Conservation (phyloP, 2,797 vertebrate genomes). For the Notolepis coatsorum region DNA sequence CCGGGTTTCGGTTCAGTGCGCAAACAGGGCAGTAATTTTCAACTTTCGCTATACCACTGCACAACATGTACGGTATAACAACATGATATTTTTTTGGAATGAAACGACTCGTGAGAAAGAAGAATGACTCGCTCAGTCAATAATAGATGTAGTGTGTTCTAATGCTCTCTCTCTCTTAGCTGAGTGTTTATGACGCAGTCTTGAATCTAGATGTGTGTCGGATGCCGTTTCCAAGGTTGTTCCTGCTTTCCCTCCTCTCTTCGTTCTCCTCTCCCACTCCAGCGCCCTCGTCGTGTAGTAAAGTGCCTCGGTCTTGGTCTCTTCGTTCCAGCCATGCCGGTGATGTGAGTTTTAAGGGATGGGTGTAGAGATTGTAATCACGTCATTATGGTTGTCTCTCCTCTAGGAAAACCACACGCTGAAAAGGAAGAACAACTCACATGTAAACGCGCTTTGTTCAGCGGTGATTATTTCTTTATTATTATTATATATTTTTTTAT, state of each 20-base stretch:
- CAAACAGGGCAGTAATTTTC: slow-evolving; percentile 37
- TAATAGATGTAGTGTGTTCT: background rate
- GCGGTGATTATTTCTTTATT: background rate
- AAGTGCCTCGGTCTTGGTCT: slow-evolving; percentile 75
- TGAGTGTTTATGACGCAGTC: slow-evolving; percentile 29
- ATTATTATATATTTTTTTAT: too few species aligned
- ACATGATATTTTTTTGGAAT: slow-evolving; percentile 54
- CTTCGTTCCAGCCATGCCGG: slow-evolving; percentile 71
- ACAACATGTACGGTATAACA: slow-evolving; percentile 60
- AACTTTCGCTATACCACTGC: slow-evolving; percentile 29
- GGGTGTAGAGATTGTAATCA: slow-evolving; percentile 79
- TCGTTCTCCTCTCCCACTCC: slow-evolving; percentile 16
- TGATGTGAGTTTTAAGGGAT: slow-evolving; percentile 75
- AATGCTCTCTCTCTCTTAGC: slow-evolving; percentile 25
- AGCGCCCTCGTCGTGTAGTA: slow-evolving; percentile 63
- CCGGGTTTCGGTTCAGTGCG: slow-evolving; percentile 31
- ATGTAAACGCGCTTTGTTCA: background rate
- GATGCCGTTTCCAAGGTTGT: slow-evolving; percentile 43
- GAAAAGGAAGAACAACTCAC: slow-evolving; percentile 16
- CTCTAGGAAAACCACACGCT: slow-evolving; percentile 39
- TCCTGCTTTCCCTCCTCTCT: slow-evolving; percentile 40
- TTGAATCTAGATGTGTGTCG: slow-evolving; percentile 46
- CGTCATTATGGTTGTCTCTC: slow-evolving; percentile 62
- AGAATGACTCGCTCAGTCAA: slow-evolving; percentile 23
- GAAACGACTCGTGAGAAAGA: slow-evolving; percentile 43